Percentiles rank a stretch among this genome's conserved stretches.
These are phyloP conservation scores for Caenorhabditis sp. DNA, from an alignment of 2,888 invertebrate species.

Conservation along the genomic window DNA sequence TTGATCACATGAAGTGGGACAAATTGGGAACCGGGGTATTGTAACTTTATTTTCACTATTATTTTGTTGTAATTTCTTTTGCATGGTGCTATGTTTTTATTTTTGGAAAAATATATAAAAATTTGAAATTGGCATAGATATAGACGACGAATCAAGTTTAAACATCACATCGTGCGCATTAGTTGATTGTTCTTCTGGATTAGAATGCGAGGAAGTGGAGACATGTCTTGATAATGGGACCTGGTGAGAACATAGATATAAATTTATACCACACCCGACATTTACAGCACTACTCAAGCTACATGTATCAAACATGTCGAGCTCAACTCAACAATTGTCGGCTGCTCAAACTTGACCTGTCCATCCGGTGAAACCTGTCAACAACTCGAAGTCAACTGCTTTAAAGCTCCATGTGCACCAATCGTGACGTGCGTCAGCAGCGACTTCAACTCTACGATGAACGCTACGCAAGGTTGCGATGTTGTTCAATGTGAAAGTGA, in stretches of 20 bases:
- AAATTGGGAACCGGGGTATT: background rate
- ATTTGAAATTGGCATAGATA: background rate
- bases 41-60: background rate
- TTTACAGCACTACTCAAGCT: background rate
- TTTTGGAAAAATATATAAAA: constrained; percentile 3
- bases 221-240: background rate
- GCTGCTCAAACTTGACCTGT: constrained; percentile 10
- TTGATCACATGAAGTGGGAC: constrained; percentile 17
- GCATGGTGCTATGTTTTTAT: background rate
- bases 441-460: constrained; percentile 1
- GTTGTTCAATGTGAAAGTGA: constrained; percentile 14
- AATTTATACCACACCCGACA: too few species aligned
- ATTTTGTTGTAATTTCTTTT: constrained; percentile 1
- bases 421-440: constrained; percentile 15
- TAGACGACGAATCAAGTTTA: background rate
- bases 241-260: too few species aligned
- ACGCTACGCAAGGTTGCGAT: constrained; percentile 13
- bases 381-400: constrained; percentile 13
- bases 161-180: constrained; percentile 9
- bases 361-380: constrained; percentile 15
- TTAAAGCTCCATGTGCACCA: constrained; percentile 15
- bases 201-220: constrained; percentile 5
- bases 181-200: constrained; percentile 5
- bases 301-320: background rate
- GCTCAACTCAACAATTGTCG: background rate